phyloP scores from a whole-genome alignment of 2,797 vertebrate genomes.

The Melanotaenia nigrans region DNA sequence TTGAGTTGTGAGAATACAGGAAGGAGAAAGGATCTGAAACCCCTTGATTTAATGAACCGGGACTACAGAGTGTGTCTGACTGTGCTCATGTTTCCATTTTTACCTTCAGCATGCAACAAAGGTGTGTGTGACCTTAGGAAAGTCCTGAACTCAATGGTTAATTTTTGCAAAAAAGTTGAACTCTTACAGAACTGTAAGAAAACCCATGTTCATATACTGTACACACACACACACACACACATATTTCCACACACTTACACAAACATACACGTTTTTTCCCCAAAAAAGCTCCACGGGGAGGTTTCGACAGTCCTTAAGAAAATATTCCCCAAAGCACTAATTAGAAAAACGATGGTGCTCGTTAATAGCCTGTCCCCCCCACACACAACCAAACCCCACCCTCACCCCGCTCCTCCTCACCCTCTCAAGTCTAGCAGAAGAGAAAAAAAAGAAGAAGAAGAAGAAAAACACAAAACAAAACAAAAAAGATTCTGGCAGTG shows the following conservation, averaged over 20 bases:
- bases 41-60: conserved; percentile 72
- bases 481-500: conserved; percentile 77
- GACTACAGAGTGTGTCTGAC: conserved; percentile 28
- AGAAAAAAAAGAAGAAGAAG: conserved; percentile 20
- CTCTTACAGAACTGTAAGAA: not conserved
- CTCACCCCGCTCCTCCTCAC: conserved; percentile 27
- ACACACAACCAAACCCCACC: conserved; percentile 44
- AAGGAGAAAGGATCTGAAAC: conserved; percentile 69
- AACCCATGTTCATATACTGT: conserved; percentile 26
- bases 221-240: conserved; percentile 33
- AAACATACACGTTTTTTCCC: conserved; percentile 34
- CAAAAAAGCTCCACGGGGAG: conserved; percentile 78
- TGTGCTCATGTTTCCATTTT: conserved; percentile 25
- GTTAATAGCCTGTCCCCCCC: conserved; percentile 72
- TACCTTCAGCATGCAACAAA: conserved; percentile 31
- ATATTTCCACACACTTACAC: conserved; percentile 16
- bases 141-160: conserved; percentile 15
- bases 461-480: conserved; percentile 69
- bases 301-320: conserved; percentile 80
- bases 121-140: conserved; percentile 17
- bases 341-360: conserved; percentile 85
- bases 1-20: conserved; percentile 69
- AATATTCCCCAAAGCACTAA: conserved; percentile 87
- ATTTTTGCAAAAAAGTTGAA: conserved; percentile 17
- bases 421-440: conserved; percentile 51